These are phyloP conservation scores for Drosophila mulleri DNA, from an alignment of 2,888 invertebrate genomes.

Conservation along the genomic window DNA sequence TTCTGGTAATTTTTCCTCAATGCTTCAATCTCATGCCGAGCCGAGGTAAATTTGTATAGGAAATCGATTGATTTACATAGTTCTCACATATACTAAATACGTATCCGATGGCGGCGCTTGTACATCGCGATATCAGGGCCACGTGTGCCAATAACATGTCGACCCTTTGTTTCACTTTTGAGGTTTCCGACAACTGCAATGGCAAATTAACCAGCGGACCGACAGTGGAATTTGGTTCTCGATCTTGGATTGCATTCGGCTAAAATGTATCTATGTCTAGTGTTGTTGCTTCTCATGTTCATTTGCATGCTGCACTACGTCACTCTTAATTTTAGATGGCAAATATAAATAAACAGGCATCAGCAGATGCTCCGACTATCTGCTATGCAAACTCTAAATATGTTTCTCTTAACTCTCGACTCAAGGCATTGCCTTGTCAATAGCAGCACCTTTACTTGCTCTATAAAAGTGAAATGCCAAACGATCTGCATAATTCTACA, in stretches of 20 bases:
- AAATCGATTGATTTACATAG: conserved; percentile 65
- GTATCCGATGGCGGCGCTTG: conserved; percentile 6
- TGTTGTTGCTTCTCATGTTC: neutral
- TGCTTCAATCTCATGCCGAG: neutral
- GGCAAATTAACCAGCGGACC: conserved; percentile 11
- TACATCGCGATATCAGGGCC: conserved; percentile 24
- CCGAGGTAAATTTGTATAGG: conserved; percentile 44
- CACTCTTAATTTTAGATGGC: conserved; percentile 67
- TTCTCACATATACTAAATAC: neutral
- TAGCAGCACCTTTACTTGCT: neutral
- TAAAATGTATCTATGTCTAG: neutral
- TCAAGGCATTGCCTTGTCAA: neutral
- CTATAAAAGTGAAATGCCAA: conserved; percentile 4
- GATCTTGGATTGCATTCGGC: neutral
- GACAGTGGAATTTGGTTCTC: conserved; percentile 18
- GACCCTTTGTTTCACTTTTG: conserved; percentile 60
- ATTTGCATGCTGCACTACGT: conserved; percentile 30
- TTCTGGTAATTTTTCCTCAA: conserved; percentile 27
- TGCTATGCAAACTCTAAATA: neutral
- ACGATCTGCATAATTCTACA: conserved; percentile 7
- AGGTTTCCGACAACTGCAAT: conserved; percentile 43
- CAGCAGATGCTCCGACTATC: neutral
- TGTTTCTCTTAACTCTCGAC: too few relatives aligned
- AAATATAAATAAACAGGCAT: conserved; percentile 37
- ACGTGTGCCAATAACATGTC: conserved; percentile 41